Conservation (phyloP, 2,113 vertebrate genomes). For the Marmota monax region DNA sequence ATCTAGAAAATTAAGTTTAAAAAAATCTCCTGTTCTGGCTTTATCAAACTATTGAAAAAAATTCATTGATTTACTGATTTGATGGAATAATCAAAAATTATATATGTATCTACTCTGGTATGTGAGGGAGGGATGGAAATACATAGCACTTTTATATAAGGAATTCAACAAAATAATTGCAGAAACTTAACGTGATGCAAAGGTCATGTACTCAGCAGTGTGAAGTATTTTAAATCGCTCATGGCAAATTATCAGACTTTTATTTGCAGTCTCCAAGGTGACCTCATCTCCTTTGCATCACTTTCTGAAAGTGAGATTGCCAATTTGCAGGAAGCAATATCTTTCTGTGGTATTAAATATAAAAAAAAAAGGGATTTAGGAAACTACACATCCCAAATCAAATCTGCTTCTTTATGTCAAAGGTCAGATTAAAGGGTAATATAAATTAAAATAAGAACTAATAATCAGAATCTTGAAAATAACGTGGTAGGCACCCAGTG, state of each 20-base stretch:
- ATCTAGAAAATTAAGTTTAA: not conserved
- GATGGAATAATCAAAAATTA: not conserved
- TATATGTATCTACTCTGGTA: not conserved
- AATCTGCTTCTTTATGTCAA: constrained; percentile 38
- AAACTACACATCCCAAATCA: not conserved
- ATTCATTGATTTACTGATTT: not conserved
- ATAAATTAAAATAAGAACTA: constrained; percentile 62
- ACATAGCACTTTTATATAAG: not conserved
- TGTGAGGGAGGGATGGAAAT: not conserved
- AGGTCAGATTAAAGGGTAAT: constrained; percentile 53
- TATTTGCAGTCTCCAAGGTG: not conserved
- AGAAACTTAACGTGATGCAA: not conserved
- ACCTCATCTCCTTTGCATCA: constrained; percentile 23
- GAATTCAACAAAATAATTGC: not conserved
- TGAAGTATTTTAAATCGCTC: constrained; percentile 37
- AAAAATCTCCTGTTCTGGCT: not conserved
- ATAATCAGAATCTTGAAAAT: constrained; percentile 59
- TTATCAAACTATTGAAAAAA: constrained; percentile 29
- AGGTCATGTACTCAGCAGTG: not conserved
- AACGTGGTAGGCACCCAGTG: not conserved
- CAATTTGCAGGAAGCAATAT: constrained; percentile 47
- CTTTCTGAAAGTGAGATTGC: constrained; percentile 45
- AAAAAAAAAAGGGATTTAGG: constrained; percentile 40
- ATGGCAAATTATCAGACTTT: constrained; percentile 22
- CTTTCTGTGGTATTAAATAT: constrained; percentile 53